Evolutionary conservation across 2,888 invertebrate species (phyloP), one percentile per base, ranked within the genome.

Genomic region (Coelinius sp.): DNA sequence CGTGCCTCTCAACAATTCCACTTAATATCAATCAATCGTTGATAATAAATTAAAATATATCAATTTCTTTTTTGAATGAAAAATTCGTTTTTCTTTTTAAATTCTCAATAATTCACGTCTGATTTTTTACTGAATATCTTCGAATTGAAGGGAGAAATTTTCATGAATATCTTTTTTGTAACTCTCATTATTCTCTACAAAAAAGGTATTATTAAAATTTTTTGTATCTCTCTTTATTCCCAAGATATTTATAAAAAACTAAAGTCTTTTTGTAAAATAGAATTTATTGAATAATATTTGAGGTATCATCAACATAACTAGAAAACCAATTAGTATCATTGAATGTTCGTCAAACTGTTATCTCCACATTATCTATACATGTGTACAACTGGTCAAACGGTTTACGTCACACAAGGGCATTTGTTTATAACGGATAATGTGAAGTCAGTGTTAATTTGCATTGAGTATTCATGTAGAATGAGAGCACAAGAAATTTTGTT

Each of bases 311-410:
- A n/a, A 12, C 10, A 41, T 41, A 63, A 22, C 25, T 25, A 49
- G 68, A 68, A 63, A 68, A 53, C 72, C 76, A 76, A 76, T 76
- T 76, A 76, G 72, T 69, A 63, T 75, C 73, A 75, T 73, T 73
- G 75, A 75, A 72, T 70, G 69, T 73, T 52, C 27, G n/a, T 22
- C 44, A 20, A 67, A 73, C 72, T 64, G 70, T 76, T 73, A 72
- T 69, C 70, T 63, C 69, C 71, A 71, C 75, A 53, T 53, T 25
- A 25, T 8, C n/a, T 53, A 14, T 25, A 27, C 25, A 72, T 70
- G 75, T 72, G 72, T 71, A 68, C 14, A 67, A 71, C 69, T 53
- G 56, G 72, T 73, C 70, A 22, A 67, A 69, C 67, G 66, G 46
- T 41, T 63, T 12, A 52, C 66, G 68, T 68, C 56, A 72, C 67